Conservation (phyloP, 2,888 invertebrate genomes). For the Anoncus sp. region DNA sequence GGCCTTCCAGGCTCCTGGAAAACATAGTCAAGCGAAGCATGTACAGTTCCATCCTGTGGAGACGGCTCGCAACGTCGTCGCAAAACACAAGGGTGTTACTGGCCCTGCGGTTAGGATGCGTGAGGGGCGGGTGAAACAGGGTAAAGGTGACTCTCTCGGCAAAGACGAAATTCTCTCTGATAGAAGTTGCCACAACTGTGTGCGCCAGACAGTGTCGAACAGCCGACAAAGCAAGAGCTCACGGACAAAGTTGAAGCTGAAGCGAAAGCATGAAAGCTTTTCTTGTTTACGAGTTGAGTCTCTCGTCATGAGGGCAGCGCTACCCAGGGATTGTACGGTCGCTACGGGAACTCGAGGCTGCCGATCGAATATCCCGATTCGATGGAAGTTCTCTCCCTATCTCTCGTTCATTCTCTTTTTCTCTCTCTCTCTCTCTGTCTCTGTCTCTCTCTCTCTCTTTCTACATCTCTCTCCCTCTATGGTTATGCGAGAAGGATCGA, state of each 20-base stretch:
- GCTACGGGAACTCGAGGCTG: constrained; percentile 58
- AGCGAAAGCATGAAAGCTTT: constrained; percentile 47
- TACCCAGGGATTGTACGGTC: constrained; percentile 65
- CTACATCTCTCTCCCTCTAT: constrained; percentile 25
- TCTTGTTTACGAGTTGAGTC: constrained; percentile 74
- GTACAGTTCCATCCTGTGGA: constrained; percentile 7
- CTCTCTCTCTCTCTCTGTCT: constrained; percentile 14
- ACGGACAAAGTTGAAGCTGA: constrained; percentile 5
- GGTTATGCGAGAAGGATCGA: constrained; percentile 24
- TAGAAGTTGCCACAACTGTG: constrained; percentile 61
- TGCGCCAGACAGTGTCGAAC: constrained; percentile 14
- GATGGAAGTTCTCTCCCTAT: constrained; percentile 69
- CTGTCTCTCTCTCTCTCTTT: constrained; percentile 23
- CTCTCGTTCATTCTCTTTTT: constrained; percentile 1
- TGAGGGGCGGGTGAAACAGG: constrained; percentile 36
- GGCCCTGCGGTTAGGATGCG: constrained; percentile 42
- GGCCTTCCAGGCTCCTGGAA: constrained; percentile 5
- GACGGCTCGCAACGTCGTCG: constrained; percentile 11
- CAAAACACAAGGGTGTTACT: neutral
- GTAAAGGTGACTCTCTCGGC: constrained; percentile 24
- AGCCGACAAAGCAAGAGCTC: constrained; percentile 18
- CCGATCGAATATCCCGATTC: constrained; percentile 80
- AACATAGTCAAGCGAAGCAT: neutral
- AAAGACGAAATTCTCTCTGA: constrained; percentile 26
- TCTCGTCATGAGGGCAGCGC: constrained; percentile 72